Percentiles rank a stretch among this genome's conserved stretches.
These are phyloP conservation scores for Tipula lateralis DNA, from an alignment of 2,888 invertebrate genomes.

Conservation along the genomic window DNA sequence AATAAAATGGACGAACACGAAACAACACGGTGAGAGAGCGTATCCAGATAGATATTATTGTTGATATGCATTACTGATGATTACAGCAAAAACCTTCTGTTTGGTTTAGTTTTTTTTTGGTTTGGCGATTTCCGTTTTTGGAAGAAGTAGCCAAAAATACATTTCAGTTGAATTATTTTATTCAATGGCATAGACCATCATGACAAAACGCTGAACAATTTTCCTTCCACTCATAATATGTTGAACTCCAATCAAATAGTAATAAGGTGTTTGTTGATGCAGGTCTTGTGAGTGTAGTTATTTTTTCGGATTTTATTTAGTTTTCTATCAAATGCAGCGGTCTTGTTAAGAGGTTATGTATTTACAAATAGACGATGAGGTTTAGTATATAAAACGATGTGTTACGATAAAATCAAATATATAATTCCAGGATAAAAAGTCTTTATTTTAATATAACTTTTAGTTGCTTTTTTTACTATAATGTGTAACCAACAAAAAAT, in stretches of 20 bases:
- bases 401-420: neutral
- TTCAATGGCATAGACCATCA: neutral
- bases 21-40: neutral
- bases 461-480: neutral
- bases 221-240: neutral
- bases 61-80: constrained; percentile 15
- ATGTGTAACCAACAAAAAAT: neutral
- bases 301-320: neutral
- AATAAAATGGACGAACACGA: neutral
- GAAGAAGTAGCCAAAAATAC: neutral
- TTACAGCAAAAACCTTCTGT: neutral
- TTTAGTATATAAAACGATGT: neutral
- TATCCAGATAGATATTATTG: neutral
- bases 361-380: neutral
- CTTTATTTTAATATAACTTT: neutral
- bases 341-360: neutral
- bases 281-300: neutral
- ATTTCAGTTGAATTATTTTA: neutral
- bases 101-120: neutral
- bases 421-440: neutral
- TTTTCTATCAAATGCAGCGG: neutral
- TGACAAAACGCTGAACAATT: neutral
- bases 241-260: neutral
- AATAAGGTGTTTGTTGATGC: neutral
- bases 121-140: neutral